A percentile compares a stretch with the other conserved stretches of the same genome.
Evolutionary conservation across 1,140 invertebrate species (phyloP).

Genomic region (Oedothorax gibbosus): DNA sequence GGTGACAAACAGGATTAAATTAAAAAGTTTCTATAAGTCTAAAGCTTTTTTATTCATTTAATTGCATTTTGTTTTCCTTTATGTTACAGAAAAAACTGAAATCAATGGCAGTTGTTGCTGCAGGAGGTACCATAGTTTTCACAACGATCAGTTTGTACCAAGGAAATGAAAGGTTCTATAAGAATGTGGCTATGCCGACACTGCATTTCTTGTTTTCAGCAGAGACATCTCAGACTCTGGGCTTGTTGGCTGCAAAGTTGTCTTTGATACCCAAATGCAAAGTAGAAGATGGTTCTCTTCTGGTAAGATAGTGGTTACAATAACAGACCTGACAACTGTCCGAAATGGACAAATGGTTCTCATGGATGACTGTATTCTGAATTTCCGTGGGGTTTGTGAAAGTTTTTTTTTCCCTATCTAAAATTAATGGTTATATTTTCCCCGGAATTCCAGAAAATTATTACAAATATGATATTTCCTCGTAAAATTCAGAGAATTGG

Average conservation of each 20-base stretch:
- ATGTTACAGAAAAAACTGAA: slow-evolving; percentile 55
- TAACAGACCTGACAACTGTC: too few relatives aligned
- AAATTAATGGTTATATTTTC: too few relatives aligned
- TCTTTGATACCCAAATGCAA: slow-evolving; percentile 57
- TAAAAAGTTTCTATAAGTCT: too few relatives aligned
- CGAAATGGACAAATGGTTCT: too few relatives aligned
- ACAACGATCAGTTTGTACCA: slow-evolving; percentile 49
- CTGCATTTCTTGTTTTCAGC: slow-evolving; percentile 63
- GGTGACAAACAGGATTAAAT: too few relatives aligned
- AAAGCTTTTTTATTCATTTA: too few relatives aligned
- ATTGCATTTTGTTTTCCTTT: not conserved
- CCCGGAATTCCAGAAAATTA: too few relatives aligned
- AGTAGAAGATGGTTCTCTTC: slow-evolving; percentile 19
- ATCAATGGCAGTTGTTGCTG: slow-evolving; percentile 35
- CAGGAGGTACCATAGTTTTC: slow-evolving; percentile 49
- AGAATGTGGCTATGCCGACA: slow-evolving; percentile 64
- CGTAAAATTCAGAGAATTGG: too few relatives aligned
- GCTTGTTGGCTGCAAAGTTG: slow-evolving; percentile 61
- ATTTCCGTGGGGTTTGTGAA: too few relatives aligned
- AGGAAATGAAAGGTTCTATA: slow-evolving; percentile 66
- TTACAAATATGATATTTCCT: too few relatives aligned
- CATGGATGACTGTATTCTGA: too few relatives aligned
- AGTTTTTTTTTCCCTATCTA: too few relatives aligned
- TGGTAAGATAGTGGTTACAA: slow-evolving; percentile 27
- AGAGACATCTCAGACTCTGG: slow-evolving; percentile 64